These are phyloP conservation scores for Drosophila baimaii DNA, from an alignment of 1,140 invertebrate genomes.

Conservation along the genomic window DNA sequence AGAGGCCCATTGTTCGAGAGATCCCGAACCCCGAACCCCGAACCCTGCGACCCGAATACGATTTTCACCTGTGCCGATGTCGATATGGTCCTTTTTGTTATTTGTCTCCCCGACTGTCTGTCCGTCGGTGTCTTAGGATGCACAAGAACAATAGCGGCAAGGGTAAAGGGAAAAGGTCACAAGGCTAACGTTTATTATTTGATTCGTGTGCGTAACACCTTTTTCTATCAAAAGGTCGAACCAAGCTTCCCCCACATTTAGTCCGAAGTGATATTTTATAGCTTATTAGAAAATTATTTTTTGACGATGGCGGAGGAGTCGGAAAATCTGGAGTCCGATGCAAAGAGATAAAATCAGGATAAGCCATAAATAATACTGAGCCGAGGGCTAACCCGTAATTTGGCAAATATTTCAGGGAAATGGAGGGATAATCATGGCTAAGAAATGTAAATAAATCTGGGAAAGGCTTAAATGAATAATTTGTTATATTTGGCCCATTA, in stretches of 20 bases:
- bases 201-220: constrained; percentile 65
- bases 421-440: background rate
- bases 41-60: constrained; percentile 35
- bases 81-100: constrained; percentile 58
- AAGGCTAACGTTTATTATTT: constrained; percentile 55
- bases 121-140: constrained; percentile 47
- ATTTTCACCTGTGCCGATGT: constrained; percentile 67
- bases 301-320: constrained; percentile 29
- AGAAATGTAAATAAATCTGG: background rate
- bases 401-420: constrained; percentile 52
- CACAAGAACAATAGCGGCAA: constrained; percentile 59
- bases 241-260: constrained; percentile 16
- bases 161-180: constrained; percentile 66
- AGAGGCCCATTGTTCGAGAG: constrained; percentile 63
- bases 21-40: constrained; percentile 32
- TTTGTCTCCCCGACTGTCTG: constrained; percentile 31
- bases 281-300: constrained; percentile 80
- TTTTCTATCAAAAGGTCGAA: constrained; percentile 34
- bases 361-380: constrained; percentile 59
- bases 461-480: constrained; percentile 1
- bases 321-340: constrained; percentile 29
- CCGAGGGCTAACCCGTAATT: constrained; percentile 55
- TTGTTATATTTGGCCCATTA: constrained; percentile 31
- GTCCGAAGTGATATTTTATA: constrained; percentile 76
- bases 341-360: constrained; percentile 45